Evolutionary conservation across 2,797 vertebrate genomes (phyloP).

Genomic region (Trematomus bernacchii): DNA sequence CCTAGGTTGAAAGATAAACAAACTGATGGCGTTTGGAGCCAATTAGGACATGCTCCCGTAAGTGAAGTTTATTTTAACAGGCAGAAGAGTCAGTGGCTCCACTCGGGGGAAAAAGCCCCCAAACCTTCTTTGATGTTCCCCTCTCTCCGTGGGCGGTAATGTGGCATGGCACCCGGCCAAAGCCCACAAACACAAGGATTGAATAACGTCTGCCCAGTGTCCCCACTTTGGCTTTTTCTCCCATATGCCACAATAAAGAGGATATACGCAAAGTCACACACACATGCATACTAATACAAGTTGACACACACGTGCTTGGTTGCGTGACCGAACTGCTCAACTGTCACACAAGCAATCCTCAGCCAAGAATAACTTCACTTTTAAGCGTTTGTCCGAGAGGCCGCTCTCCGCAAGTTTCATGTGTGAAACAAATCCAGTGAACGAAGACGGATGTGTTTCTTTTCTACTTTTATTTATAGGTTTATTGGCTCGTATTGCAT

Average conservation of each 20-base stretch:
- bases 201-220: conserved; percentile 59
- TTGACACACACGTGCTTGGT: conserved; percentile 11
- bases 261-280: conserved; percentile 52
- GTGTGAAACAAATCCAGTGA: conserved; percentile 29
- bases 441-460: conserved; percentile 35
- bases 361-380: conserved; percentile 43
- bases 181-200: conserved; percentile 58
- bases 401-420: conserved; percentile 17
- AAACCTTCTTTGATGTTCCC: conserved; percentile 64
- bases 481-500: conserved; percentile 35
- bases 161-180: conserved; percentile 51
- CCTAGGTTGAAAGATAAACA: conserved; percentile 72
- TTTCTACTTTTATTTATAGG: conserved; percentile 30
- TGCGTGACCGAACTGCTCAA: conserved; percentile 44
- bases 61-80: conserved; percentile 57
- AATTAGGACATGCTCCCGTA: conserved; percentile 53
- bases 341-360: conserved; percentile 30
- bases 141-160: conserved; percentile 57
- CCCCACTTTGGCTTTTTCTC: conserved; percentile 71
- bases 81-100: conserved; percentile 51
- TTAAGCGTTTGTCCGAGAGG: conserved; percentile 37
- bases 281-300: conserved; percentile 37
- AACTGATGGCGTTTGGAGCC: conserved; percentile 68
- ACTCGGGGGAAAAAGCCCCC: conserved; percentile 34
- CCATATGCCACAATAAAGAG: conserved; percentile 63